Conservation (phyloP, 2,797 vertebrate genomes). For the Aphelocoma californica region DNA sequence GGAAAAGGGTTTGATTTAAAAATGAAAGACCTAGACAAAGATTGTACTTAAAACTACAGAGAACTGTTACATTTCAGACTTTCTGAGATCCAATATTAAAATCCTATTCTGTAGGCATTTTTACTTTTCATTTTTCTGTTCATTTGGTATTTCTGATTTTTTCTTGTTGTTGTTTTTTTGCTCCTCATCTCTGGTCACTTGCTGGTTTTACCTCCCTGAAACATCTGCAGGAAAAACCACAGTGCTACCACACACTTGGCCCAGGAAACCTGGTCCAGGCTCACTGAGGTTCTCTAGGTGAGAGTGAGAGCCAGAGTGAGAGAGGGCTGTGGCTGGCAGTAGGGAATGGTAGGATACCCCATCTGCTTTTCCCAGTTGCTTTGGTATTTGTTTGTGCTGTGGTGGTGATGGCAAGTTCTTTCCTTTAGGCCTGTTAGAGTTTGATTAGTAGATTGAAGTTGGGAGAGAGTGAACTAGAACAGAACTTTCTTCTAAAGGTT, state of each 20-base stretch:
- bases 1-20: background rate
- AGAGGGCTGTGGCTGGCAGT: background rate
- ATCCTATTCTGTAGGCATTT: background rate
- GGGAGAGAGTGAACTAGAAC: background rate
- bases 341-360: background rate
- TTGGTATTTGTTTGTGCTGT: background rate
- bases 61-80: background rate
- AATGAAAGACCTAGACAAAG: background rate
- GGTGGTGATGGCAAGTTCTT: background rate
- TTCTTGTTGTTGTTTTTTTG: background rate
- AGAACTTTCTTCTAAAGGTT: background rate
- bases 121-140: background rate
- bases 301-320: background rate
- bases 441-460: background rate
- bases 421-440: background rate
- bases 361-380: background rate
- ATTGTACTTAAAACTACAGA: background rate
- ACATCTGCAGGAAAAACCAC: background rate
- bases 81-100: background rate
- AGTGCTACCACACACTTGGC: fast-evolving
- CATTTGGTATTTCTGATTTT: background rate
- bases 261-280: background rate
- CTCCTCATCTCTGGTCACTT: background rate
- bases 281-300: background rate
- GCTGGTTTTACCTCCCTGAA: background rate